phyloP scores from a whole-genome alignment of 2,113 vertebrate genomes.

The Hippocampus abdominalis region DNA sequence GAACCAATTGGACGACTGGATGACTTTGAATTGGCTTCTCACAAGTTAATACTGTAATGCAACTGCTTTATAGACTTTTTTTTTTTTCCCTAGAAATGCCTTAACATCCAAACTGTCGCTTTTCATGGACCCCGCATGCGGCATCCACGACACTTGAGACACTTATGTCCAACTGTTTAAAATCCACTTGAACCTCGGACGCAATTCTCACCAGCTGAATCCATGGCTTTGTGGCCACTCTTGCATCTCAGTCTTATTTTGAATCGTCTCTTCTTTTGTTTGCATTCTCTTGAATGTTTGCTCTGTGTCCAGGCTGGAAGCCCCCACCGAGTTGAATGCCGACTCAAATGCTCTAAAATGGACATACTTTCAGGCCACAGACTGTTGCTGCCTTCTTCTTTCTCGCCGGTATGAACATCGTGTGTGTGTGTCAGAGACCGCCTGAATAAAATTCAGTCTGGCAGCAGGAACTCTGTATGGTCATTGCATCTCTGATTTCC shows the following conservation, averaged over 20 bases:
- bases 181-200: conserved; percentile 32
- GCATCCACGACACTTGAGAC: not conserved
- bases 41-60: not conserved
- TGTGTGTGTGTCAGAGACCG: conserved; percentile 56
- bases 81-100: conserved; percentile 12
- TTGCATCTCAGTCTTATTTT: conserved; percentile 56
- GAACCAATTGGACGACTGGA: conserved; percentile 8
- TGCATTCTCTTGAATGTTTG: conserved; percentile 47
- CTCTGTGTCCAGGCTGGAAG: conserved; percentile 28
- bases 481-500: not conserved
- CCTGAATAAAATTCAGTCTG: conserved; percentile 76
- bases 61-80: conserved; percentile 23
- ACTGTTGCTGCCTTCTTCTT: conserved; percentile 53
- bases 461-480: conserved; percentile 21
- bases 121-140: not conserved
- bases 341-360: conserved; percentile 43
- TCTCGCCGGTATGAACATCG: conserved; percentile 58
- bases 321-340: conserved; percentile 49
- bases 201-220: conserved; percentile 20
- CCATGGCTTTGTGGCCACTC: conserved; percentile 22
- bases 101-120: not conserved
- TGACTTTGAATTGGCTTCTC: conserved; percentile 4
- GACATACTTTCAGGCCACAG: conserved; percentile 43
- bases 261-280: conserved; percentile 17
- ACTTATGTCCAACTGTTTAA: not conserved